Evolutionary conservation across 2,797 vertebrate species (phyloP), one percentile per base, ranked within the genome.

Genomic region (Gallinago stenura): DNA sequence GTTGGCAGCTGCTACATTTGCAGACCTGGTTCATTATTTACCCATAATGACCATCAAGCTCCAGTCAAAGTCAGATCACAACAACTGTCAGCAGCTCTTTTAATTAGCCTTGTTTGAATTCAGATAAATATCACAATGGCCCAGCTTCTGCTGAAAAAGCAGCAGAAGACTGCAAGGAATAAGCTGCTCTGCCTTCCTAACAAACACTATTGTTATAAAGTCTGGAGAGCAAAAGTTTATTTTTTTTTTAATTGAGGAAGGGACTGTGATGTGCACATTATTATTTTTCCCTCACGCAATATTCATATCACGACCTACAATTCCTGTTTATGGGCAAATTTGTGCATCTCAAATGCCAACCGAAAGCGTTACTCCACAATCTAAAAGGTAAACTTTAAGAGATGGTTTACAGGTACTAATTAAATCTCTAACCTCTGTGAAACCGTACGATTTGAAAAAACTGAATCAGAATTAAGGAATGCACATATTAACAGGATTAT

Each of bases 11-110:
- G 98, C 98, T 98, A 97, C 98, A 98, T 98, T 98, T 97, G 98
- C 98, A 98, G 98, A 98, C 97, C 96, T 97, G 98, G 98, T 99
- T 99, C 98, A 99, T 99, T 99, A 99, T 99, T 98, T 99, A 98
- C 98, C 98, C 98, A 98, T 99, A 99, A 99, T 99, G 99, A 99
- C 98, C 98, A 98, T 98, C 98, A 99, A 99, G 99, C 98, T 98
- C 98, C 98, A 98, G 98, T 98, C 98, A 98, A 98, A 98, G 98
- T 98, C 98, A 97, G 98, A 98, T 98, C 98, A 98, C 98, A 98
- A 98, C 98, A 98, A 98, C 98, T 98, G 98, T 98, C 98, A 98
- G 98, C 98, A 98, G 98, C 98, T 98, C 97, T 98, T 98, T 98
- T 98, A 98, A 98, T 98, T 98, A 98, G 98, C 98, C 98, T 98